These are phyloP conservation scores for Drosophila pruinosa DNA, from an alignment of 1,140 invertebrate species.

Conservation along the genomic window DNA sequence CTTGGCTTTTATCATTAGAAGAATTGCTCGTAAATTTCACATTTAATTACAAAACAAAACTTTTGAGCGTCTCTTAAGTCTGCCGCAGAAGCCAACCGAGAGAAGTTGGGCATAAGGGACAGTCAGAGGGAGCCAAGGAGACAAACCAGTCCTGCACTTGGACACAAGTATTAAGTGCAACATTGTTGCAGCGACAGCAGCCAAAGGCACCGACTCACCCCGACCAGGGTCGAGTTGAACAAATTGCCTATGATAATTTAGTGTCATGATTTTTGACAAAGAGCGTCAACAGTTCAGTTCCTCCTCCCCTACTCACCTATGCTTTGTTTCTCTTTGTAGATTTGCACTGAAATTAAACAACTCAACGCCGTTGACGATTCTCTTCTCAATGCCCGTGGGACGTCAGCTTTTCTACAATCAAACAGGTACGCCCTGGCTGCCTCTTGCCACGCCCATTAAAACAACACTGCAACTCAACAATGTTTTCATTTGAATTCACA, in stretches of 20 bases:
- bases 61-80: background rate
- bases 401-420: constrained; percentile 82
- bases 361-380: constrained; percentile 76
- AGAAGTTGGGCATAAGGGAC: too few relatives aligned
- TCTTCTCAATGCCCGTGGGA: constrained; percentile 71
- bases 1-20: constrained; percentile 72
- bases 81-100: background rate
- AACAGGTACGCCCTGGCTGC: constrained; percentile 60
- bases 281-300: constrained; percentile 71
- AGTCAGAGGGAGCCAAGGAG: background rate
- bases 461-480: background rate
- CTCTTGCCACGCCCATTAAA: background rate
- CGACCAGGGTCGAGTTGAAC: constrained; percentile 36
- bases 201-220: constrained; percentile 63
- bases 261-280: constrained; percentile 78
- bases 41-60: constrained; percentile 72
- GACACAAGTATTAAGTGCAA: constrained; percentile 55
- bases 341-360: constrained; percentile 74
- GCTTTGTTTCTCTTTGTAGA: constrained; percentile 47
- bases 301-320: constrained; percentile 34
- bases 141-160: constrained; percentile 25
- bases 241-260: constrained; percentile 76
- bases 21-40: constrained; percentile 70
- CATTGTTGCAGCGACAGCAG: constrained; percentile 58
- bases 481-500: constrained; percentile 27